Conservation (phyloP, 2,888 invertebrate genomes). For the Caenorhabditis sp. region DNA sequence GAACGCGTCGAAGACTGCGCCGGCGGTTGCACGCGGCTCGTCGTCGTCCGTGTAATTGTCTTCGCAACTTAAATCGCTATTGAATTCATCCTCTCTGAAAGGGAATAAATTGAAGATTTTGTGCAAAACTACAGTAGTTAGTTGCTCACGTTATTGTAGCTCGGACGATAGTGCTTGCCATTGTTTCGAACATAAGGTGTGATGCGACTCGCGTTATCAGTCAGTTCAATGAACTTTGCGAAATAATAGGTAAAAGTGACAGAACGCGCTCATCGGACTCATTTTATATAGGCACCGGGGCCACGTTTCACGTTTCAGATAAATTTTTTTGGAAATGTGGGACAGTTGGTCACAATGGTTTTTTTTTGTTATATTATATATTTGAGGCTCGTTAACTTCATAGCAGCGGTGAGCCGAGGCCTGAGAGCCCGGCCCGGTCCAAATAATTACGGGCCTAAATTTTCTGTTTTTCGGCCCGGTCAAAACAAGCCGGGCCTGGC, state of each 20-base stretch:
- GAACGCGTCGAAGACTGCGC: neutral
- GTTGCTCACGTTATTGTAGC: neutral
- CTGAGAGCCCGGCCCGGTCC: too few relatives aligned
- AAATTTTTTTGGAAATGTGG: neutral
- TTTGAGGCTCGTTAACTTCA: too few relatives aligned
- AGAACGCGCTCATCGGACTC: too few relatives aligned
- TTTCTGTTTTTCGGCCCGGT: too few relatives aligned
- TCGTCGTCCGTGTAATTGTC: neutral
- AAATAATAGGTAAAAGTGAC: too few relatives aligned
- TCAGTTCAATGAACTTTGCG: too few relatives aligned
- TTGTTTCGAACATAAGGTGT: neutral
- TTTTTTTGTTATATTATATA: too few relatives aligned
- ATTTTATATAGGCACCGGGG: neutral
- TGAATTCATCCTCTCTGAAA: neutral
- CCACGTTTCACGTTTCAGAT: neutral
- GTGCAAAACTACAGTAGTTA: neutral
- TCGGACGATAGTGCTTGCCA: neutral
- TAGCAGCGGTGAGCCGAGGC: too few relatives aligned
- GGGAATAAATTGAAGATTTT: neutral
- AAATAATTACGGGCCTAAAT: too few relatives aligned
- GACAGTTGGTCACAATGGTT: constrained; percentile 71
- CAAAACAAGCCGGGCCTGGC: too few relatives aligned
- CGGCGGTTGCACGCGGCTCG: neutral
- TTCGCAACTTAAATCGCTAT: neutral
- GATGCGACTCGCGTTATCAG: too few relatives aligned